phyloP scores from a whole-genome alignment of 64 coral and sea anemone species.

The Pocillopora verrucosa region DNA sequence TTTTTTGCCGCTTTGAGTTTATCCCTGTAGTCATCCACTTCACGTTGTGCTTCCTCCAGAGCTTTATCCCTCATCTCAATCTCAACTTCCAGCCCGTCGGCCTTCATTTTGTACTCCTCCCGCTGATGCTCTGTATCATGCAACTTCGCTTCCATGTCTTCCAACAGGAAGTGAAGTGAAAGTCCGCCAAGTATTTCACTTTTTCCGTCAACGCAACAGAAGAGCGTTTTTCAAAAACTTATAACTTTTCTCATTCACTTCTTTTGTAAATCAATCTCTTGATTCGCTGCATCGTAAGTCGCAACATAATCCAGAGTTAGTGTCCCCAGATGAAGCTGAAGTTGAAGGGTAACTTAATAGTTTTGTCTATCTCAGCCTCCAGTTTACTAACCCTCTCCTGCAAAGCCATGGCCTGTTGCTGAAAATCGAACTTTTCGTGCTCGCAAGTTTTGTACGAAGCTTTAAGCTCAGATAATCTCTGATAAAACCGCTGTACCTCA shows the following conservation, averaged over 20 bases:
- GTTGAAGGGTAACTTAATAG: not conserved
- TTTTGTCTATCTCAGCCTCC: constrained; percentile 39
- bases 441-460: constrained; percentile 67
- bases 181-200: too few relatives aligned
- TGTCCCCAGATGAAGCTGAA: not conserved
- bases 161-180: not conserved
- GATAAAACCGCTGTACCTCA: constrained; percentile 74
- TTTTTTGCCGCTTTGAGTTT: constrained; percentile 59
- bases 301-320: not conserved
- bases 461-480: constrained; percentile 75
- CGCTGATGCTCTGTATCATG: constrained; percentile 48
- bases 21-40: constrained; percentile 45
- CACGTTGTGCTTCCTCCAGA: constrained; percentile 44
- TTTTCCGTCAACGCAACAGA: too few relatives aligned
- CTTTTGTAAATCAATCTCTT: constrained; percentile 13
- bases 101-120: constrained; percentile 51
- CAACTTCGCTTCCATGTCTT: constrained; percentile 53
- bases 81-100: not conserved
- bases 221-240: too few relatives aligned
- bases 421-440: constrained; percentile 69
- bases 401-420: constrained; percentile 56
- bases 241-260: too few relatives aligned
- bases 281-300: not conserved
- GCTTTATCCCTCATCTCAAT: constrained; percentile 34
- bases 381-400: constrained; percentile 73